Evolutionary conservation across 2,113 vertebrate genomes (phyloP).

Genomic region (Sturnus vulgaris): DNA sequence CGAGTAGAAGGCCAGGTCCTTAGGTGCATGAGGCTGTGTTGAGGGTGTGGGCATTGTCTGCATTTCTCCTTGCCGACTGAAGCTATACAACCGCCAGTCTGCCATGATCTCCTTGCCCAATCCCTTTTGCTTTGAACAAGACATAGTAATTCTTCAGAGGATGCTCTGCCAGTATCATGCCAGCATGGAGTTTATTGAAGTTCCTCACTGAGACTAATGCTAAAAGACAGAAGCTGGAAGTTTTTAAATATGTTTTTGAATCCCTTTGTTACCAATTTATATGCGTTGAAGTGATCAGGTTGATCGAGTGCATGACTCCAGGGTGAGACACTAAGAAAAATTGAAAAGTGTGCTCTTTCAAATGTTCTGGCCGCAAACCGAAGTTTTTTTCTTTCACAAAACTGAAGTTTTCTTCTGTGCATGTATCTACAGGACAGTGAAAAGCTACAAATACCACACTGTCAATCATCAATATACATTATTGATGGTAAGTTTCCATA

Average conservation of each 20-base stretch:
- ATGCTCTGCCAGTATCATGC: not conserved
- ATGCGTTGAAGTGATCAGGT: not conserved
- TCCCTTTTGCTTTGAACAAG: not conserved
- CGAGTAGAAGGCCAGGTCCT: not conserved
- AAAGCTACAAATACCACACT: not conserved
- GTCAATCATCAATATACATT: not conserved
- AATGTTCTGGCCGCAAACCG: not conserved
- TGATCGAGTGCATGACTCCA: not conserved
- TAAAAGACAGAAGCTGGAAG: not conserved
- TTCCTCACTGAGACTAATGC: not conserved
- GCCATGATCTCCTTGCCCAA: rapidly evolving
- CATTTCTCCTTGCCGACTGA: not conserved
- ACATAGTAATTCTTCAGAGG: not conserved
- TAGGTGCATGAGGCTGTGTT: rapidly evolving
- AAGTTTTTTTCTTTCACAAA: not conserved
- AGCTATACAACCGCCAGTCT: not conserved
- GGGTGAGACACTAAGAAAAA: not conserved
- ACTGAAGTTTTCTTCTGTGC: not conserved
- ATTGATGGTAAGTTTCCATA: not conserved
- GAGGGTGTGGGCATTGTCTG: not conserved
- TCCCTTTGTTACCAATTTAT: not conserved
- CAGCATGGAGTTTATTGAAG: not conserved
- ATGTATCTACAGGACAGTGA: not conserved
- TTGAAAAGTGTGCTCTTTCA: not conserved
- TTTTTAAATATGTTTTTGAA: not conserved